Evolutionary conservation across 1,140 invertebrate species (phyloP).

Genomic region (Lordiphosa mommai): DNA sequence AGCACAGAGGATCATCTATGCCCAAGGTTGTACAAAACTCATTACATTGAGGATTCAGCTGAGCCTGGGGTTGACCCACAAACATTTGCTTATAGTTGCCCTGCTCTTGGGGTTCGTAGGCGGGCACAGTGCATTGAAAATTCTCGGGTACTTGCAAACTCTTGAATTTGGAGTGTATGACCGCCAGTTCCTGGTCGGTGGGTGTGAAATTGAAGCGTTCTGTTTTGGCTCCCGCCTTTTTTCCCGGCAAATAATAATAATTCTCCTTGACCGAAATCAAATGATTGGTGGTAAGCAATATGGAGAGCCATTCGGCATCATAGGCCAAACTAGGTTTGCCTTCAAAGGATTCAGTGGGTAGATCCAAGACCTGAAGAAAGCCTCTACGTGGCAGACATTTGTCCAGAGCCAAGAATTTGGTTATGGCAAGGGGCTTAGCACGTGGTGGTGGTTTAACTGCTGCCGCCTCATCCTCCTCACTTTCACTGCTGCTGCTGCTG

Average conservation of each 20-base stretch:
- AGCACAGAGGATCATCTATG: conserved; percentile 87
- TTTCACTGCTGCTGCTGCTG: conserved; percentile 37
- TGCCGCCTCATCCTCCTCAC: conserved; percentile 20
- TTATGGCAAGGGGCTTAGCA: conserved; percentile 79
- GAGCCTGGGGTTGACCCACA: conserved; percentile 79
- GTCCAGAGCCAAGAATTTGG: conserved; percentile 97
- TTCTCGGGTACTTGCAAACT: conserved; percentile 86
- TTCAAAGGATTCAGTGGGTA: conserved; percentile 53
- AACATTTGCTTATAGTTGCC: conserved; percentile 55
- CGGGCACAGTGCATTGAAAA: conserved; percentile 87
- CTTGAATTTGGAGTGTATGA: conserved; percentile 84
- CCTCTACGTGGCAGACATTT: conserved; percentile 95
- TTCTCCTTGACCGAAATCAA: conserved; percentile 87
- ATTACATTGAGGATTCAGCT: conserved; percentile 90
- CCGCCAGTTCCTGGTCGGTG: conserved; percentile 86
- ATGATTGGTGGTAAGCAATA: conserved; percentile 94
- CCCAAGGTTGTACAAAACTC: conserved; percentile 89
- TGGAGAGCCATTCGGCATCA: conserved; percentile 96
- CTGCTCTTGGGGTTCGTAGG: conserved; percentile 81
- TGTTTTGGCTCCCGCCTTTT: conserved; percentile 81
- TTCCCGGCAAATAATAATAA: conserved; percentile 89
- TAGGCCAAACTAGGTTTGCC: conserved; percentile 85
- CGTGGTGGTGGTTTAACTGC: neutral
- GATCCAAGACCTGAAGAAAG: conserved; percentile 89
- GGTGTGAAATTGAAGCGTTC: conserved; percentile 89